Conservation (phyloP, 2,888 invertebrate species). For the Clunio marinus region DNA sequence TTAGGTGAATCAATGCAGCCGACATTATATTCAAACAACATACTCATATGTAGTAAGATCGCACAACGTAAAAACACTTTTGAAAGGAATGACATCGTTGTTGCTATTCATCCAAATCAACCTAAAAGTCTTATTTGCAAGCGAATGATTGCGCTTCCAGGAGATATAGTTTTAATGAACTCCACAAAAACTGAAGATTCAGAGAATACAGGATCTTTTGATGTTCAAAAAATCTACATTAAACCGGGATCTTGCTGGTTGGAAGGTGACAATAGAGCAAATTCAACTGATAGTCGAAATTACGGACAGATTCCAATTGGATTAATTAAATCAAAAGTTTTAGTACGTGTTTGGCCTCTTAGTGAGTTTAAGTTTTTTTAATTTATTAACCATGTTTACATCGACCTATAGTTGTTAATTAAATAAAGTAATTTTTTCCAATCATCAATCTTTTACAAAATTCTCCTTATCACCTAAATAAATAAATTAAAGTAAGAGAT, state of each 20-base stretch:
- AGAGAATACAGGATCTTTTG: background rate
- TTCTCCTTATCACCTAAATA: no score
- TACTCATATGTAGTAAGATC: slow-evolving; percentile 22
- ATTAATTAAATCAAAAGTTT: slow-evolving; percentile 23
- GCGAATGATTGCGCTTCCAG: slow-evolving; percentile 1
- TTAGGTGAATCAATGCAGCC: slow-evolving; percentile 33
- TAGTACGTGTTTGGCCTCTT: slow-evolving; percentile 22
- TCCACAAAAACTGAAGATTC: background rate
- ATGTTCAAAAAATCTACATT: slow-evolving; percentile 7
- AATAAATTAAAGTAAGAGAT: no score
- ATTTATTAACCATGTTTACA: no score
- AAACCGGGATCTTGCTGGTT: slow-evolving; percentile 25
- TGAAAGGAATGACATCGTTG: slow-evolving; percentile 15
- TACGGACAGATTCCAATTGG: slow-evolving; percentile 28
- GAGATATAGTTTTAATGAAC: slow-evolving; percentile 12
- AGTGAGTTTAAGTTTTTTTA: slow-evolving; percentile 27
- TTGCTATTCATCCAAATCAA: slow-evolving; percentile 19
- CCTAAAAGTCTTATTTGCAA: slow-evolving; percentile 19
- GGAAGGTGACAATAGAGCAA: slow-evolving; percentile 26
- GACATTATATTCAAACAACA: slow-evolving; percentile 3
- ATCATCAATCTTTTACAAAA: no score
- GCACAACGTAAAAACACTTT: background rate
- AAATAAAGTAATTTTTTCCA: background rate
- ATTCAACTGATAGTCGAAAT: slow-evolving; percentile 32
- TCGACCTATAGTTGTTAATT: no score